Conservation (phyloP, 2,888 invertebrate genomes). For the Caradrina clavipalpis region DNA sequence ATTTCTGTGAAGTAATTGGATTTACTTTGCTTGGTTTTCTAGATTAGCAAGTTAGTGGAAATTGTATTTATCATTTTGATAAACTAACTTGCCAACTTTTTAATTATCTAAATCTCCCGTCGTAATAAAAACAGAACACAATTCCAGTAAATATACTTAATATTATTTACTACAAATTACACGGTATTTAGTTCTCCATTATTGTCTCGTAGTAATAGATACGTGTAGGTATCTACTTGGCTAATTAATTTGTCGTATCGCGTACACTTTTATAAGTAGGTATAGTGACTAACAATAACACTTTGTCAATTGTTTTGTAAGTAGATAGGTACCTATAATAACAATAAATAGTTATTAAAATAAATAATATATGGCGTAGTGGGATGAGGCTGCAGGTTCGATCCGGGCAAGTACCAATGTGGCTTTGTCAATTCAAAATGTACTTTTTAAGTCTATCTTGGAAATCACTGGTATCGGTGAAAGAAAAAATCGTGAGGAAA, state of each 20-base stretch:
- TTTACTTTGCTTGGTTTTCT: not conserved
- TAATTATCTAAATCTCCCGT: not conserved
- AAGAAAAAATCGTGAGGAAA: too few relatives aligned
- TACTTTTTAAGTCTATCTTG: too few relatives aligned
- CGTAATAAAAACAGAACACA: not conserved
- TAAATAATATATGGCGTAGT: too few relatives aligned
- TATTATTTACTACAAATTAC: not conserved
- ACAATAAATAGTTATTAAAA: not conserved
- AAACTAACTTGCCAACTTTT: too few relatives aligned
- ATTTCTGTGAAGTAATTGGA: too few relatives aligned
- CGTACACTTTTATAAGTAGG: not conserved
- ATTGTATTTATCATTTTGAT: too few relatives aligned
- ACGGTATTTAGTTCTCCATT: not conserved
- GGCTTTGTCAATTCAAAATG: too few relatives aligned
- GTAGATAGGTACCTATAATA: not conserved
- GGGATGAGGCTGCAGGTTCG: too few relatives aligned
- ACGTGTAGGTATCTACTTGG: not conserved
- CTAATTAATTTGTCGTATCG: constrained; percentile 1
- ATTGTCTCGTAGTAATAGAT: not conserved
- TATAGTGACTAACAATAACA: not conserved
- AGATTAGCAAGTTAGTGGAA: too few relatives aligned
- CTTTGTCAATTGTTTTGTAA: not conserved
- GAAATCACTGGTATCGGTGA: too few relatives aligned
- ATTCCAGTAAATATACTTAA: not conserved
- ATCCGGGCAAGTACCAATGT: too few relatives aligned